Conservation (phyloP, 35 echinoderm and acorn worm genomes). For the Heliocidaris tuberculata region DNA sequence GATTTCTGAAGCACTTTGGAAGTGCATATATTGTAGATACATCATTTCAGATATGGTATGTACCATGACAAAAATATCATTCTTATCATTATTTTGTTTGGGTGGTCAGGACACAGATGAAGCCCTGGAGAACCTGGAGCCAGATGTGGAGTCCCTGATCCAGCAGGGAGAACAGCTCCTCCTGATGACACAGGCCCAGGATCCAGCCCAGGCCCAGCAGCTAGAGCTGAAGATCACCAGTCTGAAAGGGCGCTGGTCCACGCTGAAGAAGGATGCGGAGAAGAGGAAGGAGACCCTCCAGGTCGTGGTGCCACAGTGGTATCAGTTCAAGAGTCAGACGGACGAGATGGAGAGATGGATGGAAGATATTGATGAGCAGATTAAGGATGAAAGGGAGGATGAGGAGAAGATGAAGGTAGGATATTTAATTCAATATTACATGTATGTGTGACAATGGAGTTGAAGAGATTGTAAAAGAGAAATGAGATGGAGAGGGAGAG, state of each 20-base stretch:
- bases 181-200: slow-evolving; percentile 50
- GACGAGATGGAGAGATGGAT: slow-evolving; percentile 78
- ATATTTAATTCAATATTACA: not conserved
- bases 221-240: slow-evolving; percentile 68
- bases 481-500: slow-evolving; percentile 1
- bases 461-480: not conserved
- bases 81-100: slow-evolving; percentile 17
- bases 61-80: not conserved
- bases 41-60: too few relatives aligned
- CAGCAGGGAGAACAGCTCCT: slow-evolving; percentile 72
- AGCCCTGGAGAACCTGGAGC: slow-evolving; percentile 73
- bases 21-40: too few relatives aligned
- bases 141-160: slow-evolving; percentile 87
- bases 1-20: too few relatives aligned
- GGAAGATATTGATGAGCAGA: slow-evolving; percentile 52
- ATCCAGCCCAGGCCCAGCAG: slow-evolving; percentile 60
- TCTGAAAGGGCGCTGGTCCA: slow-evolving; percentile 67
- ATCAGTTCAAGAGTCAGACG: slow-evolving; percentile 67
- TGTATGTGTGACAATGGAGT: not conserved
- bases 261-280: slow-evolving; percentile 75
- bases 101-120: slow-evolving; percentile 79
- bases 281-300: slow-evolving; percentile 56
- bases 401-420: slow-evolving; percentile 80
- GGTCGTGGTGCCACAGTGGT: slow-evolving; percentile 84
- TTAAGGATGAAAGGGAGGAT: slow-evolving; percentile 69